Evolutionary conservation across 2,113 vertebrate genomes (phyloP), one percentile per base, ranked within the genome.

Genomic region (Ceuthmochares aereus): DNA sequence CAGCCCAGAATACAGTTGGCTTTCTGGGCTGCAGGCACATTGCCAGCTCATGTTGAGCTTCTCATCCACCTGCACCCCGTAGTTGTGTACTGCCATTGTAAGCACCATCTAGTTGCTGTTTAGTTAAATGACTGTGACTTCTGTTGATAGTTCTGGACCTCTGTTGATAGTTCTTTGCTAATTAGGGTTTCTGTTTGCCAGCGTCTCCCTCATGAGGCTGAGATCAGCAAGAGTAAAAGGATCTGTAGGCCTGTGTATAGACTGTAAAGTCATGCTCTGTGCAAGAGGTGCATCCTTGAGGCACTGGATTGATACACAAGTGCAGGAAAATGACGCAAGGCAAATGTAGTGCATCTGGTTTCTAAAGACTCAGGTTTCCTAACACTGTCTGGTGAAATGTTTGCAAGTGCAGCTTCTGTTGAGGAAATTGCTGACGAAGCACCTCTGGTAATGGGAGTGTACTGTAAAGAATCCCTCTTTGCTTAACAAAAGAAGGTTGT

Each of bases 241-340:
- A 32, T 69, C 14, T 32, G 3, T 40, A 20, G n/a, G 9, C 2
- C 2, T 21, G 9, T 27, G 20, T 45, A 14, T n/a, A 4, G 36
- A 45, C 51, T 66, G 17, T 30, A n/a, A 7, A 22, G 43, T 66
- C 16, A 7, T 27, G 40, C 22, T 56, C n/a, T n/a, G 29, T 23
- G 25, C 23, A 3, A 62, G 32, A n/a, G 29, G 7, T 62, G 14
- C 7, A 14, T 26, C 14, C 2, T 3, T 62, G 52, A 58, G 79
- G 27, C 4, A 7, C 19, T 62, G 66, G 17, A 23, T 42, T 66
- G 40, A 42, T 74, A 14, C 0, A 9, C 1, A 3, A 0, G 1
- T 47, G n/a, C n/a, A 42, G 32, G 34, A 16, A 81, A 69, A 29
- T 12, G 51, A 51, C 66, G 25, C 10, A 27, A 29, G 18, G 10